Conservation (phyloP, 1,140 invertebrate genomes). For the Ylistrum balloti region DNA sequence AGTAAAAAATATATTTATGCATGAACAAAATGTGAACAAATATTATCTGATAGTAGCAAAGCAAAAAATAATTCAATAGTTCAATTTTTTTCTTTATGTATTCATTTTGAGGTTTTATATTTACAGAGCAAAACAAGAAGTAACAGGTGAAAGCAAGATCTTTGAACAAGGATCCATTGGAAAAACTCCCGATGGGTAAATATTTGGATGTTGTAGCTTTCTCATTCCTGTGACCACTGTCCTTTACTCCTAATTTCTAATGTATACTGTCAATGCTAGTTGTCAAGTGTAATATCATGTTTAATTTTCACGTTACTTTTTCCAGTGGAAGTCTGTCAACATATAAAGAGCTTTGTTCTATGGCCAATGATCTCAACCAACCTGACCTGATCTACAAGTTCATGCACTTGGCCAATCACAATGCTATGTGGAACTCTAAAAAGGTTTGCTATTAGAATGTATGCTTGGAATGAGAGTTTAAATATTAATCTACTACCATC, state of each 20-base stretch:
- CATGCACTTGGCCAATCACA: conserved; percentile 96
- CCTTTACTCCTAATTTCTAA: no score
- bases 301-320: not conserved
- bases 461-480: no score
- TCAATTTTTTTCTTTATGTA: not conserved
- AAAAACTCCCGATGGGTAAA: conserved; percentile 91
- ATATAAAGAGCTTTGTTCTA: conserved; percentile 95
- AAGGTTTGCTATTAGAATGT: conserved; percentile 81
- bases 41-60: no score
- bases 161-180: conserved; percentile 94
- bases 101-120: no score
- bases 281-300: no score
- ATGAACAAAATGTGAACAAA: no score
- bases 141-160: conserved; percentile 91
- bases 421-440: conserved; percentile 95
- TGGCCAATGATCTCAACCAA: conserved; percentile 96
- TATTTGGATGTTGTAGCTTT: not conserved
- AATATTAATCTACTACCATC: no score
- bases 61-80: no score
- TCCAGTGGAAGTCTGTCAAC: conserved; percentile 92
- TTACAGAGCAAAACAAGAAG: conserved; percentile 86
- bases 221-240: no score
- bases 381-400: conserved; percentile 97
- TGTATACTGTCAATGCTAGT: no score
- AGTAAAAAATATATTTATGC: no score